Evolutionary conservation across 1,140 invertebrate species (phyloP), one percentile per base, ranked within the genome.

Genomic region (Drosophila chauvacae): DNA sequence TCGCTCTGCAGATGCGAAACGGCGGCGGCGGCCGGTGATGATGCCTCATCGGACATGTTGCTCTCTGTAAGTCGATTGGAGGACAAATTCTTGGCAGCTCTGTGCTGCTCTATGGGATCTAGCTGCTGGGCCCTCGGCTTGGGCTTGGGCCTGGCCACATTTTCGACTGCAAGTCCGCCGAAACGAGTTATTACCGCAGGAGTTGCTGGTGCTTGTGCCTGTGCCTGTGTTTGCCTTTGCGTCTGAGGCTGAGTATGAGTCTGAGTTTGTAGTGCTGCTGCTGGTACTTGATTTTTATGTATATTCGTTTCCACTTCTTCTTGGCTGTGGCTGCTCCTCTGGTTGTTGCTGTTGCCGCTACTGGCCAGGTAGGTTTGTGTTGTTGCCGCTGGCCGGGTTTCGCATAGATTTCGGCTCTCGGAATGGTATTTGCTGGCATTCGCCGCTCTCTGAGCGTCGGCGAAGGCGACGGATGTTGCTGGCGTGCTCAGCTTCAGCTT

Each of bases 241-340:
- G n/a, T 18, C 41, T 18, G 28, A 20, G 63, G 23, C 14, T 71
- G 68, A 65, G 26, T 3, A 0, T 23, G 23, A 23, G 73, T 69
- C 28, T 50, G 66, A 53, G 66, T 45, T 69, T 69, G 64, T 35
- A 62, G 47, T 65, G 72, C 26, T 68, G 80, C 55, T 64, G 74
- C 50, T 87, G 77, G 84, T 88, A 88, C 84, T 88, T 88, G 85
- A 88, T 88, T 88, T 90, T 90, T 88, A 90, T 88, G 84, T 90
- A 88, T 88, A 88, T 88, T 88, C 73, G 85, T 80, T 88, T 81
- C 85, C 83, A 77, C 81, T 88, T 90, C 86, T 83, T 75, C 65
- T 56, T 39, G 33, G 53, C 47, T 60, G 47, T 62, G 55, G 61
- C 39, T 56, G 50, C 63, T 61, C 37, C 48, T 60, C 35, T 55